These are phyloP conservation scores for Eupithecia abbreviata DNA, from an alignment of 2,888 invertebrate species.

Conservation along the genomic window DNA sequence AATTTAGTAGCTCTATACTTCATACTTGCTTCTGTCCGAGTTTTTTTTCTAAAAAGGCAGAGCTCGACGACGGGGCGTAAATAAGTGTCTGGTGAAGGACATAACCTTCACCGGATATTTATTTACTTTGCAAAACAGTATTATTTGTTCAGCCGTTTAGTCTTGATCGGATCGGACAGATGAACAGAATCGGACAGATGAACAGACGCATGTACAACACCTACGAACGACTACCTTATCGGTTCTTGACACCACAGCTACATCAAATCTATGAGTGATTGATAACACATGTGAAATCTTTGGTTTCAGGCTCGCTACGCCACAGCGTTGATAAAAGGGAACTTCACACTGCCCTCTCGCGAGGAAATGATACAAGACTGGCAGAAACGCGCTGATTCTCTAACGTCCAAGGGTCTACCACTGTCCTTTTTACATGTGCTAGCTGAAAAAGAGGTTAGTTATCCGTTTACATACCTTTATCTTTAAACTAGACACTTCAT, in stretches of 20 bases:
- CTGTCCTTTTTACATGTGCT: slow-evolving; percentile 68
- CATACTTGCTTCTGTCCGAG: background rate
- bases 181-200: background rate
- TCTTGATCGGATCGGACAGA: background rate
- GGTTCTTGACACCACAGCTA: background rate
- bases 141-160: background rate
- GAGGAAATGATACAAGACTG: slow-evolving; percentile 72
- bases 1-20: background rate
- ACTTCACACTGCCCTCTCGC: slow-evolving; percentile 69
- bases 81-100: no score
- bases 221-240: background rate
- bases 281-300: background rate
- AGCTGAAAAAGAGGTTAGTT: slow-evolving; percentile 65
- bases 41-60: background rate
- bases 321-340: slow-evolving; percentile 67
- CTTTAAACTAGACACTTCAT: background rate
- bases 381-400: slow-evolving; percentile 60
- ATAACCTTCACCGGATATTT: background rate
- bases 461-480: background rate
- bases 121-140: background rate
- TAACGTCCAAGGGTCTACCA: slow-evolving; percentile 59
- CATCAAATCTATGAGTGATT: background rate
- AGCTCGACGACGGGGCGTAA: no score
- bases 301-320: slow-evolving; percentile 69
- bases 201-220: background rate